These are phyloP conservation scores for Tangachromis dhanisi DNA, from an alignment of 2,113 vertebrate species.

Conservation along the genomic window DNA sequence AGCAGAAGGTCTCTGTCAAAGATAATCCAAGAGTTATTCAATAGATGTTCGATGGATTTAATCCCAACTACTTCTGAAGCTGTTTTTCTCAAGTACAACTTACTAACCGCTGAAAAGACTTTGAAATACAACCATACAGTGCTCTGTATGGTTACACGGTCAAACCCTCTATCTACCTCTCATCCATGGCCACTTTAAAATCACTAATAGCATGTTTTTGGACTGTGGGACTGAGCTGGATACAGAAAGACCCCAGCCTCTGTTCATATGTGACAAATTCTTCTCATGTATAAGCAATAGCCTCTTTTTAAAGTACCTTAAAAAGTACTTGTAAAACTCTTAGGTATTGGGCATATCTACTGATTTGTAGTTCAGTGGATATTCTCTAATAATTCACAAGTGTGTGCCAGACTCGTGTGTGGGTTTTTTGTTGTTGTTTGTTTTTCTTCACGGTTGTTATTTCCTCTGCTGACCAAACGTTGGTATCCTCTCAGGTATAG, in stretches of 20 bases:
- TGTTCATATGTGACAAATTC: background rate
- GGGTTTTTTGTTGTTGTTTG: background rate
- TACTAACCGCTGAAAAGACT: background rate
- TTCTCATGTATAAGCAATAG: background rate
- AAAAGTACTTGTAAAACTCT: background rate
- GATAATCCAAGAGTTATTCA: background rate
- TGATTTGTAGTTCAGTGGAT: background rate
- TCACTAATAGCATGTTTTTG: background rate
- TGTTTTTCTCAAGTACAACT: background rate
- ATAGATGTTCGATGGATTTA: background rate
- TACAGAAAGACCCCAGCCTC: background rate
- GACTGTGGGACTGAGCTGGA: background rate
- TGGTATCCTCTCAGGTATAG: constrained; percentile 55
- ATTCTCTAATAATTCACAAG: background rate
- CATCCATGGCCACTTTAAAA: background rate
- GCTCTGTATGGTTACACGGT: background rate
- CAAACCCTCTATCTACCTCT: rapidly evolving
- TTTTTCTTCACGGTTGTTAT: background rate
- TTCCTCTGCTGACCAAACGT: rapidly evolving
- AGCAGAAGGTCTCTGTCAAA: background rate
- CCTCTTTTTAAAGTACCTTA: background rate
- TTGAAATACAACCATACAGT: background rate
- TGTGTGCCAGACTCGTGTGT: background rate
- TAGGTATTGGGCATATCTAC: rapidly evolving
- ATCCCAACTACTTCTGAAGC: background rate